These are phyloP conservation scores for Zeugodacus cucurbitae DNA, from an alignment of 1,140 invertebrate species.

Conservation along the genomic window DNA sequence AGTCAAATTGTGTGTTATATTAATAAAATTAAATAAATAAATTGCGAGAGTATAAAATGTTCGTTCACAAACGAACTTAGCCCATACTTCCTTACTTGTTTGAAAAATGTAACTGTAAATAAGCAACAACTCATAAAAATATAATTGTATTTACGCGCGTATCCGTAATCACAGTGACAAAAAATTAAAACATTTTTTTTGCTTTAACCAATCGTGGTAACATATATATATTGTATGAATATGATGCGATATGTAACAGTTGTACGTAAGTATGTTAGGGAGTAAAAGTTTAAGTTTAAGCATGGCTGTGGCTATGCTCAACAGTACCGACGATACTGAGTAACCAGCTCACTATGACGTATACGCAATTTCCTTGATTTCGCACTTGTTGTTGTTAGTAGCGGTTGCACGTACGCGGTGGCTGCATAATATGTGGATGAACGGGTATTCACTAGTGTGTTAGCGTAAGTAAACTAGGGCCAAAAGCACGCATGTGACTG, in stretches of 20 bases:
- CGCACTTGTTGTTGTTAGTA: background rate
- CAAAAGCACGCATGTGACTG: background rate
- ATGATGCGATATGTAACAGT: background rate
- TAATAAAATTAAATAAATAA: too few species aligned
- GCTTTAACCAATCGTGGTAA: too few species aligned
- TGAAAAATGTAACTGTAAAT: too few species aligned
- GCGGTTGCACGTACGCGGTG: background rate
- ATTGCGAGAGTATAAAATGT: too few species aligned
- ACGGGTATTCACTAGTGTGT: background rate
- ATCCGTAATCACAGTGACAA: too few species aligned
- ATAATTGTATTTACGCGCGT: too few species aligned
- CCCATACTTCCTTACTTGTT: too few species aligned
- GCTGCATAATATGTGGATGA: background rate
- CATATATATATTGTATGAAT: too few species aligned
- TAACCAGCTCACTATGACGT: background rate
- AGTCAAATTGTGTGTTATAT: too few species aligned
- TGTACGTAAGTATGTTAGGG: background rate
- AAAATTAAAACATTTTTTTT: too few species aligned
- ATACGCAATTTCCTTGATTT: background rate
- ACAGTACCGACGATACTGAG: background rate
- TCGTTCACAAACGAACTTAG: too few species aligned
- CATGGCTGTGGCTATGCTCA: background rate
- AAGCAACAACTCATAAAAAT: too few species aligned
- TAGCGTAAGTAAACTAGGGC: background rate
- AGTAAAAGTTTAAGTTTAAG: background rate